Evolutionary conservation across 2,797 vertebrate genomes (phyloP).

Genomic region (Taeniopygia guttata): DNA sequence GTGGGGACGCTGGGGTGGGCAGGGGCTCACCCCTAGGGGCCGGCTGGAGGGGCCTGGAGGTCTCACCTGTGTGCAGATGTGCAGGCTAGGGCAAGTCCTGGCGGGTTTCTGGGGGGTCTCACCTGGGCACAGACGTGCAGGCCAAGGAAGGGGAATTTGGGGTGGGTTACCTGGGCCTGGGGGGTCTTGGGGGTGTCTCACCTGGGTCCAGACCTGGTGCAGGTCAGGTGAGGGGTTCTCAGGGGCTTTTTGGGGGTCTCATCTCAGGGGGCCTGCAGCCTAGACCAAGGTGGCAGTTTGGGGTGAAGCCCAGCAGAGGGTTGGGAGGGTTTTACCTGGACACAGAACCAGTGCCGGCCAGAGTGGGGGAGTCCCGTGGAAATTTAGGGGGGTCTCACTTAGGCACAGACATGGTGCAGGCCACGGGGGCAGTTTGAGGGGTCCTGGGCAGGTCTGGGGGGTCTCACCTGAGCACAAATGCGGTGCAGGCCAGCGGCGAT

Average conservation of each 20-base stretch:
- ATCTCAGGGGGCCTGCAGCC: fast-evolving
- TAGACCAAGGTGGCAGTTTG: background rate
- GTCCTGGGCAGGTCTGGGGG: background rate
- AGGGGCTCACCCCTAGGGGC: background rate
- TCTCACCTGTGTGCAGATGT: background rate
- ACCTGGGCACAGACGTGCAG: background rate
- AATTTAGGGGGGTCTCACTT: background rate
- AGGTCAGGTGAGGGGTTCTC: background rate
- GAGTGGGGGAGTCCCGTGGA: fast-evolving
- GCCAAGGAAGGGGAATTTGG: background rate
- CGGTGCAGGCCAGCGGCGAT: background rate
- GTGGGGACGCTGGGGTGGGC: background rate
- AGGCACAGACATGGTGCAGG: background rate
- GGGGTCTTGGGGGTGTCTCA: background rate
- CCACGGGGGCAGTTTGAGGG: background rate
- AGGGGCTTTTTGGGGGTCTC: background rate
- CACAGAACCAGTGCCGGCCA: background rate
- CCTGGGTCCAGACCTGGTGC: background rate
- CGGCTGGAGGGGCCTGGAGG: background rate
- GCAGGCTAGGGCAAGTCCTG: background rate
- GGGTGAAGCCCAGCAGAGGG: background rate
- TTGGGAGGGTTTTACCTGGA: background rate
- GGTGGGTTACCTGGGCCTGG: background rate
- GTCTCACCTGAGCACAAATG: background rate
- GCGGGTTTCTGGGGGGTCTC: background rate